Percentiles rank a stretch among this genome's conserved stretches.
phyloP scores from a whole-genome alignment of 2,113 vertebrate genomes.

The Ameiurus melas region DNA sequence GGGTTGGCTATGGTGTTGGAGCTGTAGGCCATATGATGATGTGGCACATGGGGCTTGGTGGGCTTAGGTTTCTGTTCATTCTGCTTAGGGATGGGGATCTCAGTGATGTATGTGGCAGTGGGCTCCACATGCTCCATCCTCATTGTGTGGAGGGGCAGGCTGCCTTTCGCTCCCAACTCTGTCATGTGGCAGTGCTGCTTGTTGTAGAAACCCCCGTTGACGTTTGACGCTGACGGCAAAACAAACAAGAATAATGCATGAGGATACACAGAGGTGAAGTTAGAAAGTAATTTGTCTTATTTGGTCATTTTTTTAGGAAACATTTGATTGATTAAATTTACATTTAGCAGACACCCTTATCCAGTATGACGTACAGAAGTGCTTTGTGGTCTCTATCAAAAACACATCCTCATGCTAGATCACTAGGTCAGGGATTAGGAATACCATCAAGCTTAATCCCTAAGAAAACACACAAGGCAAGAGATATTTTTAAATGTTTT shows the following conservation, averaged over 20 bases:
- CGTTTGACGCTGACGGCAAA: conserved; percentile 83
- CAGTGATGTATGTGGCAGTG: conserved; percentile 80
- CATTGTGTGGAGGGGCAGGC: conserved; percentile 86
- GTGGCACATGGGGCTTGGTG: conserved; percentile 69
- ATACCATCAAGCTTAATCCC: not conserved
- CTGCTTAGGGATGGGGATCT: conserved; percentile 80
- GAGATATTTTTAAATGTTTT: no score
- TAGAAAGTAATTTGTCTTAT: conserved; percentile 12
- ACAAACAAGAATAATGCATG: conserved; percentile 46
- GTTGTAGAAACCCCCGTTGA: conserved; percentile 89
- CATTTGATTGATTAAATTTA: not conserved
- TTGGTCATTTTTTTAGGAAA: not conserved
- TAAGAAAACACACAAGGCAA: not conserved
- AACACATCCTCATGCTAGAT: not conserved
- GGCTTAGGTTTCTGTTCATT: conserved; percentile 86
- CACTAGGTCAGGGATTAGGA: not conserved
- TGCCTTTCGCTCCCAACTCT: conserved; percentile 87
- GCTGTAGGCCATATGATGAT: conserved; percentile 87
- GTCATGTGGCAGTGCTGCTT: conserved; percentile 87
- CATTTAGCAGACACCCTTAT: not conserved
- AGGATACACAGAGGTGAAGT: conserved; percentile 7
- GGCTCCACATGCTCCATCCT: conserved; percentile 80
- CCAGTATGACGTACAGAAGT: not conserved
- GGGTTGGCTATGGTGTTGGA: conserved; percentile 78
- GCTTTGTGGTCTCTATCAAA: not conserved